Percentiles rank a stretch among this genome's conserved stretches.
phyloP scores from a whole-genome alignment of 2,113 vertebrate species.

The Chamaetylas fuelleborni region DNA sequence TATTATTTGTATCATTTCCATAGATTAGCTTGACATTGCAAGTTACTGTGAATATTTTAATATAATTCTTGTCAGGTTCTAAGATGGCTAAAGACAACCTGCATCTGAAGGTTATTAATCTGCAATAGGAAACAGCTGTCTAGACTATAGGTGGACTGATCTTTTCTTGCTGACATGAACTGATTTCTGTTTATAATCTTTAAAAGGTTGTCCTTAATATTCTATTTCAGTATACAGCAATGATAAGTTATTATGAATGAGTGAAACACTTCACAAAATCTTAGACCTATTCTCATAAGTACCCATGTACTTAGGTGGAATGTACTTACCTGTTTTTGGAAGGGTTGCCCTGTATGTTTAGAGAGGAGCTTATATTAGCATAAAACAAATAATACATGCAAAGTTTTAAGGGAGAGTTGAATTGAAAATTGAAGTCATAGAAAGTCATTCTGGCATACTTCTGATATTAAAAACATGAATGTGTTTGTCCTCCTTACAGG shows the following conservation, averaged over 20 bases:
- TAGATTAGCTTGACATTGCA: neutral
- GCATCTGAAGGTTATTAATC: neutral
- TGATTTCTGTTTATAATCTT: neutral
- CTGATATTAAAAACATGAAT: neutral
- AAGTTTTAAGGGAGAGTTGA: neutral
- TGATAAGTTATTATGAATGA: neutral
- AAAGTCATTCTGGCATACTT: neutral
- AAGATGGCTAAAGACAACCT: neutral
- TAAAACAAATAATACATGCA: neutral
- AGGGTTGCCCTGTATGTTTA: neutral
- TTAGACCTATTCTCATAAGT: neutral
- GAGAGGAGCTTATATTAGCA: neutral
- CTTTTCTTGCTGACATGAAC: neutral
- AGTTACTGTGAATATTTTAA: neutral
- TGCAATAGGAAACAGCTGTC: neutral
- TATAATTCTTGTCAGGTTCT: neutral
- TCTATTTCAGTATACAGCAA: neutral
- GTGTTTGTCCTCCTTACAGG: constrained; percentile 67
- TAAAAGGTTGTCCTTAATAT: neutral
- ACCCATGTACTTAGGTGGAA: neutral
- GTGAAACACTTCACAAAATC: neutral
- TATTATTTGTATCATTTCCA: neutral
- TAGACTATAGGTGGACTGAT: neutral
- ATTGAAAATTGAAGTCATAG: neutral
- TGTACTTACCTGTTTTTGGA: neutral